Evolutionary conservation across 2,797 vertebrate species (phyloP).

Genomic region (Alcedo quadribrachys): DNA sequence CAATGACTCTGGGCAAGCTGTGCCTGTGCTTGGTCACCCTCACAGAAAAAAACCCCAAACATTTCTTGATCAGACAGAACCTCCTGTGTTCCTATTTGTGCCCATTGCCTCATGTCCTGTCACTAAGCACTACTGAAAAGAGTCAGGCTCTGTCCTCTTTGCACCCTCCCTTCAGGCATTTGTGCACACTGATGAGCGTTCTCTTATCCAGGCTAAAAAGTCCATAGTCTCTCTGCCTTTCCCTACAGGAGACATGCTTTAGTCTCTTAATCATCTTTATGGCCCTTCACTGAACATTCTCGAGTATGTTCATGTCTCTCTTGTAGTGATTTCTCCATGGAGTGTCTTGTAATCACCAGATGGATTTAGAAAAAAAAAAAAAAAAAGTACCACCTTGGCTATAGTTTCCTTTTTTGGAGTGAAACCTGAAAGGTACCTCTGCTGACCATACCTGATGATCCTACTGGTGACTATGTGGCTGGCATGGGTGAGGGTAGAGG

Average conservation of each 20-base stretch:
- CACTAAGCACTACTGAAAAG: neutral
- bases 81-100: neutral
- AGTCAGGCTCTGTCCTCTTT: neutral
- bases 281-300: neutral
- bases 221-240: neutral
- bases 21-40: neutral
- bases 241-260: neutral
- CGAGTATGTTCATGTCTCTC: neutral
- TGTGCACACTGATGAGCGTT: neutral
- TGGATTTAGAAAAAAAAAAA: neutral
- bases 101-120: neutral
- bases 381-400: neutral
- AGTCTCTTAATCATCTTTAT: neutral
- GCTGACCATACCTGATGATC: neutral
- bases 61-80: neutral
- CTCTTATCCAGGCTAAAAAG: neutral
- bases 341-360: neutral
- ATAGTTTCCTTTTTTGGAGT: neutral
- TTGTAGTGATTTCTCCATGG: neutral
- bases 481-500: neutral
- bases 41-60: neutral
- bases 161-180: neutral
- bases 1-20: neutral
- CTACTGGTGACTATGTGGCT: neutral
- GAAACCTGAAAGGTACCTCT: rapidly evolving